phyloP scores from a whole-genome alignment of 2,888 invertebrate species.

The Coenonympha arcania region DNA sequence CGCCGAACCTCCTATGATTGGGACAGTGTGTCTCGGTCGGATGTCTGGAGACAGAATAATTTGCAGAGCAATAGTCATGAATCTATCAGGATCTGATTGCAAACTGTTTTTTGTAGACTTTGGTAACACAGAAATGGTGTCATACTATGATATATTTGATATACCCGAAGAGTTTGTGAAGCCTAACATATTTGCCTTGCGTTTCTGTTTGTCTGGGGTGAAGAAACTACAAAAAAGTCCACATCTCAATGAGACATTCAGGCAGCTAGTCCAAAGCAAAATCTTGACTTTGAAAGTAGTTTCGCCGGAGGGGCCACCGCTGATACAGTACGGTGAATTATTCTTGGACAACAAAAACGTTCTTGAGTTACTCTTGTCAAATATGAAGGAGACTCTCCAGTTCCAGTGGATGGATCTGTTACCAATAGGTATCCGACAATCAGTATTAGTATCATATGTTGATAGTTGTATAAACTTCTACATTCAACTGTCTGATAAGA shows the following conservation, averaged over 20 bases:
- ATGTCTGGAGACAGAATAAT: constrained; percentile 80
- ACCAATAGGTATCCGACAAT: constrained; percentile 52
- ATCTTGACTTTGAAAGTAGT: constrained; percentile 78
- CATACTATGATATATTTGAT: constrained; percentile 81
- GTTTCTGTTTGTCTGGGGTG: constrained; percentile 81
- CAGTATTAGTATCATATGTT: constrained; percentile 77
- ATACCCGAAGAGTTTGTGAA: constrained; percentile 82
- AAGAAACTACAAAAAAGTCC: constrained; percentile 76
- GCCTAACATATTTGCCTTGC: constrained; percentile 82
- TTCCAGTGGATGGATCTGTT: constrained; percentile 58
- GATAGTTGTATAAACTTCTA: constrained; percentile 82
- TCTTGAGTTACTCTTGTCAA: constrained; percentile 69
- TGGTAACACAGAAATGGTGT: constrained; percentile 83
- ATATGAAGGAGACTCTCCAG: constrained; percentile 57
- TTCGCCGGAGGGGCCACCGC: constrained; percentile 79
- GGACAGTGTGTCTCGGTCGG: constrained; percentile 83
- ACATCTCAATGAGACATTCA: constrained; percentile 80
- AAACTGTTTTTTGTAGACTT: constrained; percentile 87
- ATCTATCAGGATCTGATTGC: constrained; percentile 79
- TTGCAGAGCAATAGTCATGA: constrained; percentile 84
- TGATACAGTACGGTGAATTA: constrained; percentile 83
- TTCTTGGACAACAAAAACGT: constrained; percentile 76
- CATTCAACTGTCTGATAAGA: constrained; percentile 78
- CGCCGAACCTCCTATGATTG: constrained; percentile 80
- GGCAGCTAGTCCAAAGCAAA: constrained; percentile 77